Conservation (phyloP, 2,113 vertebrate genomes). For the Hiodon tergisus region DNA sequence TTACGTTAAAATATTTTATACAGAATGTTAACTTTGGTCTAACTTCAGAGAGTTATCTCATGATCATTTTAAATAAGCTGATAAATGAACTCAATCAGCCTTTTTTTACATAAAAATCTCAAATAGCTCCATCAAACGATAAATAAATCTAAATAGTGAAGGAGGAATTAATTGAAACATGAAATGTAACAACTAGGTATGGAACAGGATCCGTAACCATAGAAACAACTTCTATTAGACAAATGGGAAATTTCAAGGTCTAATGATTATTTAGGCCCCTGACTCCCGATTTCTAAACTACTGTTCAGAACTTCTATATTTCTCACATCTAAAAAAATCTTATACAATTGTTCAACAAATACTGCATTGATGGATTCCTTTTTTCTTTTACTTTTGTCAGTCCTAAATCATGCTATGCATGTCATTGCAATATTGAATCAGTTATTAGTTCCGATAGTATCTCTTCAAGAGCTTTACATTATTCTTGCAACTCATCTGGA, state of each 20-base stretch:
- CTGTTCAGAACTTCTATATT: slow-evolving; percentile 44
- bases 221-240: slow-evolving; percentile 56
- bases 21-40: too few relatives aligned
- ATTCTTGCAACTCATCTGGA: background rate
- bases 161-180: background rate
- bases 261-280: slow-evolving; percentile 34
- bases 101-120: too few relatives aligned
- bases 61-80: too few relatives aligned
- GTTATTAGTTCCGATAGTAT: too few relatives aligned
- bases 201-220: slow-evolving; percentile 50
- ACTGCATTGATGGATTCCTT: slow-evolving; percentile 21
- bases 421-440: slow-evolving; percentile 6
- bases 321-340: slow-evolving; percentile 55
- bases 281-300: slow-evolving; percentile 51
- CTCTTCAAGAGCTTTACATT: background rate
- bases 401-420: slow-evolving; percentile 1
- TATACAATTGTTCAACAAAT: slow-evolving; percentile 46
- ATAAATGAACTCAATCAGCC: too few relatives aligned
- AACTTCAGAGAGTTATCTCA: too few relatives aligned
- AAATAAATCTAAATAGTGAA: background rate
- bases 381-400: background rate
- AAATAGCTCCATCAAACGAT: background rate
- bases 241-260: slow-evolving; percentile 41
- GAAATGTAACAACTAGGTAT: slow-evolving; percentile 13
- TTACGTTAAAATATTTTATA: too few relatives aligned